These are phyloP conservation scores for Xiphorhynchus elegans DNA, from an alignment of 2,113 vertebrate species.

Conservation along the genomic window DNA sequence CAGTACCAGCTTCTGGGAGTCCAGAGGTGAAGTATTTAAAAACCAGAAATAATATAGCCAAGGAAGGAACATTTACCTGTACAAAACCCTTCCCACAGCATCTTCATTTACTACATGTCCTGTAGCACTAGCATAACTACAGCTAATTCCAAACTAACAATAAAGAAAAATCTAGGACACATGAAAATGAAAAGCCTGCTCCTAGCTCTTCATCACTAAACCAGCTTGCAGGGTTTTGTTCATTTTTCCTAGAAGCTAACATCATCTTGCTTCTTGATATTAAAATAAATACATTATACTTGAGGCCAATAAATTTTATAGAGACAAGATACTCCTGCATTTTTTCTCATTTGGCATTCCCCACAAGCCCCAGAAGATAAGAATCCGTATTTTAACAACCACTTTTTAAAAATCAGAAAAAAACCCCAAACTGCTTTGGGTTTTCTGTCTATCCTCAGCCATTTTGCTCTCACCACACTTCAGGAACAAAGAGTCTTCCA, in stretches of 20 bases:
- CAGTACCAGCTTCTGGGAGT: not conserved
- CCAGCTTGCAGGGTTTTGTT: not conserved
- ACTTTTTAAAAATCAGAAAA: not conserved
- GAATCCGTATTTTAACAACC: not conserved
- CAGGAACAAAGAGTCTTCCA: not conserved
- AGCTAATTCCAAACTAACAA: conserved; percentile 82
- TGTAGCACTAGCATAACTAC: conserved; percentile 79
- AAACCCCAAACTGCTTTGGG: not conserved
- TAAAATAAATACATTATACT: not conserved
- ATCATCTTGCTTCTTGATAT: not conserved
- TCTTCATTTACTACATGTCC: conserved; percentile 80
- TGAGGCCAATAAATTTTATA: not conserved
- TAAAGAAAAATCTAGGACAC: not conserved
- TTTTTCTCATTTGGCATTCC: not conserved
- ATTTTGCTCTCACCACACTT: not conserved
- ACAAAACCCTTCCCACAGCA: conserved; percentile 79
- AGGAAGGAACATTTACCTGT: conserved; percentile 65
- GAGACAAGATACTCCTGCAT: not conserved
- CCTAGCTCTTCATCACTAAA: not conserved
- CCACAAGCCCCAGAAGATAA: not conserved
- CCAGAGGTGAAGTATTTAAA: not conserved
- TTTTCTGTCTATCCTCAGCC: not conserved
- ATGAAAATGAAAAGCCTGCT: not conserved
- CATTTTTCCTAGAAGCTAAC: not conserved
- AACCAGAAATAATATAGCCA: not conserved